phyloP scores from a whole-genome alignment of 2,888 invertebrate genomes.

The Anoplius nigerrimus region DNA sequence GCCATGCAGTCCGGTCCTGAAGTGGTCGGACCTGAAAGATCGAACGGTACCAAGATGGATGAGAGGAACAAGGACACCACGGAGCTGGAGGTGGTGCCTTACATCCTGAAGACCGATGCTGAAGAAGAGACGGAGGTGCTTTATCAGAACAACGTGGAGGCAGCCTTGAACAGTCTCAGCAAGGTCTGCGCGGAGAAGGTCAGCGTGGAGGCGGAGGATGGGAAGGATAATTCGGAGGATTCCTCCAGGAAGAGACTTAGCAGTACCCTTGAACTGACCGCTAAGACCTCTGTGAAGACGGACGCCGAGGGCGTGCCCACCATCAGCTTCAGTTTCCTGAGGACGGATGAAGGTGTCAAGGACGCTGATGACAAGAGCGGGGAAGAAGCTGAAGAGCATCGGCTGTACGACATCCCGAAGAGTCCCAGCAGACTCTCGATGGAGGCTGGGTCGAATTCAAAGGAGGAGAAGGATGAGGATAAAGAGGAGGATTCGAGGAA shows the following conservation, averaged over 20 bases:
- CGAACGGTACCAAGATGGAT: neutral
- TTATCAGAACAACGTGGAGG: constrained; percentile 57
- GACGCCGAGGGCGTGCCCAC: constrained; percentile 64
- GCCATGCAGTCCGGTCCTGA: neutral
- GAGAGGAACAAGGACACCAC: neutral
- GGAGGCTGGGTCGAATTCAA: constrained; percentile 20
- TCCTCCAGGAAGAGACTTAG: constrained; percentile 53
- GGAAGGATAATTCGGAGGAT: neutral
- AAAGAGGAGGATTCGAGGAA: neutral
- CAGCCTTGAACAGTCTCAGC: constrained; percentile 48
- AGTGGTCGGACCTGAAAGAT: too few species aligned
- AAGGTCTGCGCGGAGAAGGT: constrained; percentile 39
- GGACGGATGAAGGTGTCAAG: constrained; percentile 31
- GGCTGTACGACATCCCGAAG: constrained; percentile 62
- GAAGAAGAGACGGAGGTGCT: constrained; percentile 33
- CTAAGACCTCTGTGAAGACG: constrained; percentile 60
- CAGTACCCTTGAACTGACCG: constrained; percentile 66
- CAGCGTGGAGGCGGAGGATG: neutral
- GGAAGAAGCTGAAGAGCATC: constrained; percentile 26
- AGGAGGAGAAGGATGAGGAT: neutral
- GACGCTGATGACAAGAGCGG: constrained; percentile 16
- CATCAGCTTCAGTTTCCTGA: constrained; percentile 70
- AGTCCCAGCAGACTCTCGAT: too few species aligned
- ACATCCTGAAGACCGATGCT: neutral
- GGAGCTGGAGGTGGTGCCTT: neutral